Evolutionary conservation across 2,113 vertebrate species (phyloP).

Genomic region (Hemicordylus capensis): DNA sequence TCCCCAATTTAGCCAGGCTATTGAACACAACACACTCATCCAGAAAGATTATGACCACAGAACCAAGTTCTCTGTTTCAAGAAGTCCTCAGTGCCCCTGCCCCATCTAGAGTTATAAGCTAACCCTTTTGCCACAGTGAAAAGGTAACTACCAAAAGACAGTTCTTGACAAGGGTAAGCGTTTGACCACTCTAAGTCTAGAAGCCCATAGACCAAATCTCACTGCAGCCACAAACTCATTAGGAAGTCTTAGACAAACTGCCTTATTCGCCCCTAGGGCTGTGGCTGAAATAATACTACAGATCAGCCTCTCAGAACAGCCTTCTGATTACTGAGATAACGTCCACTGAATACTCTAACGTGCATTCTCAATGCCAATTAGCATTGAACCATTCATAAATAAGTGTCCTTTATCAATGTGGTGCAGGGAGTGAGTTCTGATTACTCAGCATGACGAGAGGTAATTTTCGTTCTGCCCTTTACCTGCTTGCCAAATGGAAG

Average conservation of each 20-base stretch:
- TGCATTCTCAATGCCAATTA: too few species aligned
- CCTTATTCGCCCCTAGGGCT: too few species aligned
- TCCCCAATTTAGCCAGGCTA: not conserved
- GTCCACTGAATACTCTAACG: not conserved
- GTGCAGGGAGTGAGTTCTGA: not conserved
- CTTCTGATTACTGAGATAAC: not conserved
- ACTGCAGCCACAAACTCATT: not conserved
- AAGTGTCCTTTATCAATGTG: not conserved
- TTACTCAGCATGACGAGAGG: not conserved
- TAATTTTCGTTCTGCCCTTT: not conserved
- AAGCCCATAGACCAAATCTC: not conserved
- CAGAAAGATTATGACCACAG: not conserved
- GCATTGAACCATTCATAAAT: not conserved
- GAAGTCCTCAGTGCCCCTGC: not conserved
- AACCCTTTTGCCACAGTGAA: not conserved
- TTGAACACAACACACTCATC: too few species aligned
- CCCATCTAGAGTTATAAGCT: too few species aligned
- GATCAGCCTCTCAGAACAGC: too few species aligned
- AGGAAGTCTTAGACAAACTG: too few species aligned
- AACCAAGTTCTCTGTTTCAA: not conserved
- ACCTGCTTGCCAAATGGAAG: conserved; percentile 81
- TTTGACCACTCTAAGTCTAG: not conserved
- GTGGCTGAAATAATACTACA: too few species aligned
- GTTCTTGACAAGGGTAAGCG: not conserved
- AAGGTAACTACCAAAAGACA: not conserved